Evolutionary conservation across 1,140 invertebrate genomes (phyloP), one percentile per base, ranked within the genome.

Genomic region (Zaprionus ghesquierei): DNA sequence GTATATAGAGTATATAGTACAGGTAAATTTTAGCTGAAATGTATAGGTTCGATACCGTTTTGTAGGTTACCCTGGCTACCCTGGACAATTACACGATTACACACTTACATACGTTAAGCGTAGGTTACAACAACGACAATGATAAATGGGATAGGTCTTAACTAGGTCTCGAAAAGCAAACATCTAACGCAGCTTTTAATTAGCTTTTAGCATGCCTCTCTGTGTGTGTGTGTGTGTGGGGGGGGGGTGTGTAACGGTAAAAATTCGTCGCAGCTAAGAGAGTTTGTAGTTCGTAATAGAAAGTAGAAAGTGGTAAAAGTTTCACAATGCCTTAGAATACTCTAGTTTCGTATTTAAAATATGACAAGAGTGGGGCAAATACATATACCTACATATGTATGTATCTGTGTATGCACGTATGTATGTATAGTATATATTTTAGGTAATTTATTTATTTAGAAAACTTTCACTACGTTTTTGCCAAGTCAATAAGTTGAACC

Each of bases 41-140:
- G 49, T 63, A 18, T 49, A 33, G 23, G 25, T 23, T 62, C 33
- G n/a, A 33, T 31, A 51, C 60, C 51, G 15, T 54, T n/a, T 54
- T 31, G 25, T 15, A 53, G 50, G 23, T 23, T 89, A 89, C 82
- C 82, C 79, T 89, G 84, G 58, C 79, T 86, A 84, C 78, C 75
- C 80, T 79, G 63, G 64, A 85, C 75, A 60, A n/a, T 60, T 71
- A 63, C 38, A 60, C 20, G 31, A 15, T 15, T 50, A 69, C 33
- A 69, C 23, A 29, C 53, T 15, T 25, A 23, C 15, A 12, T 13
- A 61, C 35, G 27, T 27, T 29, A 64, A 64, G 62, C 46, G 51
- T 53, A 66, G 63, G 38, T 58, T 82, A 81, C 63, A 81, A 81
- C 55, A 78, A 63, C 59, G 55, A 64, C 75, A 66, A 49, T 65